Evolutionary conservation across 2,797 vertebrate genomes (phyloP).

Genomic region (Amazona ochrocephala): DNA sequence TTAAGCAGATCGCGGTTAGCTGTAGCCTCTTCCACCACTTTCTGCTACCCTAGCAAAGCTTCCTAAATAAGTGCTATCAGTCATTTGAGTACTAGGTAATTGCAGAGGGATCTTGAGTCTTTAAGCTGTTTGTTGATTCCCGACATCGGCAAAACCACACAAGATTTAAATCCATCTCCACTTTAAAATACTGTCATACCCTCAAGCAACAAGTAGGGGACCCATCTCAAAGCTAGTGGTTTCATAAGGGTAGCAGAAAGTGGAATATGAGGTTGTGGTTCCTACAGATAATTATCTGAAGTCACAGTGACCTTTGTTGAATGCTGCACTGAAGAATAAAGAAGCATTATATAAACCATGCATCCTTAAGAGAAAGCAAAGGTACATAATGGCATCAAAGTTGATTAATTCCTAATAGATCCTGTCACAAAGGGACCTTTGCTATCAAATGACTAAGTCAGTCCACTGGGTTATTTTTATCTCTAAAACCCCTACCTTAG

Average conservation of each 20-base stretch:
- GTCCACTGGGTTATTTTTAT: slow-evolving; percentile 15
- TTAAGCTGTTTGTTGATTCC: not conserved
- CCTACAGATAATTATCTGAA: not conserved
- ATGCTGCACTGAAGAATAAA: not conserved
- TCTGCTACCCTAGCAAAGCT: not conserved
- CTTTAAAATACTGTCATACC: not conserved
- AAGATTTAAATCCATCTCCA: not conserved
- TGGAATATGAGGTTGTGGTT: not conserved
- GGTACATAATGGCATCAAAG: not conserved
- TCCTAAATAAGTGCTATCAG: not conserved
- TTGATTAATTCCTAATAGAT: not conserved
- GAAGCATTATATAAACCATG: not conserved
- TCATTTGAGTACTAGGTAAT: not conserved
- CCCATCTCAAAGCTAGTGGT: not conserved
- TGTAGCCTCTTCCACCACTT: not conserved
- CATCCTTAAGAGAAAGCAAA: not conserved
- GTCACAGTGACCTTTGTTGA: not conserved
- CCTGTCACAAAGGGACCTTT: not conserved
- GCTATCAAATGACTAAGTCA: not conserved
- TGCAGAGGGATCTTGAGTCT: not conserved
- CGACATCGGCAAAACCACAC: not conserved
- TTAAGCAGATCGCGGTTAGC: not conserved
- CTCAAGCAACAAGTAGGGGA: not conserved
- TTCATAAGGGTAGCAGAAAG: not conserved
- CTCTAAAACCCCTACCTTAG: not conserved